Evolutionary conservation across 2,797 vertebrate genomes (phyloP), one percentile per base, ranked within the genome.

Genomic region (Macrochelys suwanniensis): DNA sequence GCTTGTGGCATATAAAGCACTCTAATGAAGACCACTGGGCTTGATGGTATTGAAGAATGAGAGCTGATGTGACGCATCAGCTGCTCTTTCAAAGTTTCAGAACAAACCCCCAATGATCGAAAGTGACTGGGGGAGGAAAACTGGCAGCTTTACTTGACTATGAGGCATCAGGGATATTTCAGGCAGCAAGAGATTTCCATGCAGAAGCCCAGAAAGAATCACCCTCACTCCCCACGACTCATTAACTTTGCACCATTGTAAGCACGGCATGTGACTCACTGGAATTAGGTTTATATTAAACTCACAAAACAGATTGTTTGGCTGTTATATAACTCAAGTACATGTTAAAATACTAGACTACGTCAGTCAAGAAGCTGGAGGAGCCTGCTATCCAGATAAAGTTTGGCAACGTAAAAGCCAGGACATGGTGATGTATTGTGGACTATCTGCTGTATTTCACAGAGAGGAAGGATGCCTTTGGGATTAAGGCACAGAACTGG

Each of bases 231-330:
- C 95, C 94, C 94, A 82, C 95, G 89, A 86, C 92, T 95, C 90
- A 82, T 92, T 97, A 83, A 61, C 90, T 89, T 79, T 51, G 78
- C 93, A 85, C 92, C 96, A 80, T 28, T 95, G 88, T 90, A 96
- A 95, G 59, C 92, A 57, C 85, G 51, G 15, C 93, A 92, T 96
- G 92, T 97, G 96, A 97, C 92, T 97, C 96, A 97, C 94, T 78
- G 57, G 74, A 91, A 89, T 17, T 90, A 84, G 91, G 95, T 96
- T 97, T 97, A 97, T 94, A 94, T 94, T 95, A 97, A 97, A 97
- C 95, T 97, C 93, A 82, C 85, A 94, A 97, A 97, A 95, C 97
- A 97, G 97, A 97, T 86, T 97, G 96, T 97, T 97, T 95, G 95
- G 89, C 97, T 96, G 96, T 97, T 96, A 97, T 86, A 90, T 97